Evolutionary conservation across 2,888 invertebrate species (phyloP).

Genomic region (Pandemis corylana): DNA sequence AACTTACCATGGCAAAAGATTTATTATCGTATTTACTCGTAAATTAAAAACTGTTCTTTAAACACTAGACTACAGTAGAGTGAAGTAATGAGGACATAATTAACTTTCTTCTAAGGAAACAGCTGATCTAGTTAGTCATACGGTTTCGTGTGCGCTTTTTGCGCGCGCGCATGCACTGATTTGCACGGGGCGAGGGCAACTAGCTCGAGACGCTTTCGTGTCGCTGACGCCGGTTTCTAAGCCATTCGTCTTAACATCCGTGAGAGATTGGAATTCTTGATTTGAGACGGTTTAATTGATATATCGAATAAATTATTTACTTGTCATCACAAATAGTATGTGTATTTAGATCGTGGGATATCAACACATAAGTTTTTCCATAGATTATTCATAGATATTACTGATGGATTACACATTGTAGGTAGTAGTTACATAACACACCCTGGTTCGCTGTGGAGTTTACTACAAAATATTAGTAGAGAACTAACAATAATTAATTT

Average conservation of each 20-base stretch:
- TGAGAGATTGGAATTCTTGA: slow-evolving; percentile 71
- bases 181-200: slow-evolving; percentile 52
- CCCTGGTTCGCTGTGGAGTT: neutral
- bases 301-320: slow-evolving; percentile 48
- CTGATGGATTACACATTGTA: neutral
- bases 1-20: neutral
- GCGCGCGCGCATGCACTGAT: slow-evolving; percentile 51
- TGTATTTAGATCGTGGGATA: neutral
- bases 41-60: neutral
- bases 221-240: slow-evolving; percentile 71
- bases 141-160: slow-evolving; percentile 63
- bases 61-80: slow-evolving; percentile 24
- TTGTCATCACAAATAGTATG: slow-evolving; percentile 42
- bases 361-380: neutral
- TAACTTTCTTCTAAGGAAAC: slow-evolving; percentile 67
- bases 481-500: neutral
- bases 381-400: neutral
- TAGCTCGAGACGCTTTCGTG: slow-evolving; percentile 62
- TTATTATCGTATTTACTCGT: neutral
- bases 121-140: slow-evolving; percentile 73
- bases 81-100: slow-evolving; percentile 63
- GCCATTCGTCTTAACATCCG: slow-evolving; percentile 64
- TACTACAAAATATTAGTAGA: neutral
- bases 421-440: too few species aligned
- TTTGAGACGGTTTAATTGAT: slow-evolving; percentile 57